Evolutionary conservation across 1,140 invertebrate genomes (phyloP), one percentile per base, ranked within the genome.

Genomic region (Drosophila ercepeae): DNA sequence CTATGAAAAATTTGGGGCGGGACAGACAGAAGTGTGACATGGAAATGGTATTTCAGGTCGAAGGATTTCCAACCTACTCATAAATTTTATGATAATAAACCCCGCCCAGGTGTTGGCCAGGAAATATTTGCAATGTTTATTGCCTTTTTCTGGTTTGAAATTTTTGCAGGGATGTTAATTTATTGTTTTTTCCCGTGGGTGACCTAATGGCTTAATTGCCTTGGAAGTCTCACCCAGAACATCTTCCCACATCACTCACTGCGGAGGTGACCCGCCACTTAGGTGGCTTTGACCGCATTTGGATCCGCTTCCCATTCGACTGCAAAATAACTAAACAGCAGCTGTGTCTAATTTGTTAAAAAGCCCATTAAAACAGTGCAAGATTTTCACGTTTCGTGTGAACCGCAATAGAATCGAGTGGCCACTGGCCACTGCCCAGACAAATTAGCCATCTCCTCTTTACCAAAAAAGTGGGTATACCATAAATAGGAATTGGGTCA

Each of bases 311-410:
- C 58, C 46, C 57, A 74, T 64, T 58, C 21, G 19, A 13, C 48
- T 49, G 57, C 64, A 65, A 78, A 39, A 39, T n/a, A 39, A 39
- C 2, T 39, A 13, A 77, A 63, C 76, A 81, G 81, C 81, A 86
- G 81, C 81, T 81, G 68, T 69, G 41, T 61, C 82, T 77, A 86
- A 86, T 81, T 86, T 76, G 73, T 65, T 88, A 77, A 49, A 73
- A 73, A 63, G 60, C 46, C 72, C 63, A 88, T 86, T 81, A 77
- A 88, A 81, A 59, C 64, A 79, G 59, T 83, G 78, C 63, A 83
- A 52, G 59, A 54, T 70, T 70, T 58, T 78, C 68, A 11, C 44
- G 61, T 73, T 39, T 39, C 36, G 81, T 86, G 81, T 77, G 81
- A 86, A 83, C 50, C 36, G 8, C 27, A 2, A 9, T 13, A 45